Evolutionary conservation across 2,888 invertebrate species (phyloP).

Genomic region (Phortica magna): DNA sequence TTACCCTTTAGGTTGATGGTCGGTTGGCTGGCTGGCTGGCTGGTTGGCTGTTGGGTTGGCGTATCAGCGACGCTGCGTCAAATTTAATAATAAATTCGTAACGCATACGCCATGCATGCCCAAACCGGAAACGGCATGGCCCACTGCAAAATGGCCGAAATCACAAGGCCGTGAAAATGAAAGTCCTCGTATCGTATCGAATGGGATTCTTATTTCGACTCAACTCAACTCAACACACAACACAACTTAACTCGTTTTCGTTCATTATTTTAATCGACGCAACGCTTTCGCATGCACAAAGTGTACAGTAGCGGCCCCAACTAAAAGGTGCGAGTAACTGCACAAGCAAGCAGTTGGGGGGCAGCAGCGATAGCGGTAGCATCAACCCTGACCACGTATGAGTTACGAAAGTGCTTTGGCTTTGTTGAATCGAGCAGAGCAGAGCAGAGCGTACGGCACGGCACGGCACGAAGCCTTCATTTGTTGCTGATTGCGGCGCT

Average conservation of each 20-base stretch:
- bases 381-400: neutral
- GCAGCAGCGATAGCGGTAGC: neutral
- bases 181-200: slow-evolving; percentile 1
- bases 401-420: neutral
- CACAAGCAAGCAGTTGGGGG: too few species aligned
- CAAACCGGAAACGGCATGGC: slow-evolving; percentile 21
- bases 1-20: neutral
- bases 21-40: too few species aligned
- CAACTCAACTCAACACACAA: neutral
- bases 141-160: slow-evolving; percentile 8
- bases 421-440: too few species aligned
- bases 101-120: slow-evolving; percentile 37
- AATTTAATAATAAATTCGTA: slow-evolving; percentile 49
- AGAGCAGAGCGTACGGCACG: too few species aligned
- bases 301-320: too few species aligned
- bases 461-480: neutral
- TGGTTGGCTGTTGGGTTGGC: neutral
- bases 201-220: neutral
- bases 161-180: slow-evolving; percentile 28
- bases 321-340: too few species aligned
- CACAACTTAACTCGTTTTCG: neutral
- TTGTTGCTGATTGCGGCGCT: slow-evolving; percentile 19
- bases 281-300: neutral
- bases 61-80: slow-evolving; percentile 22
- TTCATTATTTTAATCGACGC: slow-evolving; percentile 17